Base-by-base conservation (phyloP, 2,888 invertebrate species). In the Drosophila ustulata region DNA sequence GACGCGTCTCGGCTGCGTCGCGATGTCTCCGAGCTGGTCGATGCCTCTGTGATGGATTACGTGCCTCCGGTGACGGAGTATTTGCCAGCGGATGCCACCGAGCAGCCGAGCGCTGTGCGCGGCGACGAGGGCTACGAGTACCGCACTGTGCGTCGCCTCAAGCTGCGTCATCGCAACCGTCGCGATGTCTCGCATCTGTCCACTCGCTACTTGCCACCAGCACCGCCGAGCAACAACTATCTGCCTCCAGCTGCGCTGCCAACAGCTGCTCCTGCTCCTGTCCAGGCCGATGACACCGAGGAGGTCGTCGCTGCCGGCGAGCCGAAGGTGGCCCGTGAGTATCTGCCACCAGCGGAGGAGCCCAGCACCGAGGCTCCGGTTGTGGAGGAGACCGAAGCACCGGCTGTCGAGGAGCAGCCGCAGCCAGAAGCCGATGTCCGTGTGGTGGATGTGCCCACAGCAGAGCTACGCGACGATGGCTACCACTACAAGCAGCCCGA, bases 171-270 rank as follows among this genome's bases (percentile, higher is more conserved):
- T 53, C 90, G 87, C 69, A 77, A 66, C 13, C 80, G 80, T 6
- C 91, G 91, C 37, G 91, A 90, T 77, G 89, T 90, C 4, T 86
- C 91, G 3, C 90, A 91, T 51, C 59, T 90, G 69, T 34, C 65
- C 3, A 13, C 61, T 30, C 83, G 88, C 46, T 87, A 87, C 32
- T 32, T 87, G 81, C 87, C 87, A 4, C 86, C 86, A 30, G 18
- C 18, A 18, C 18, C 18, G 23, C 86, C 87, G 28, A 77, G 78
- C 68, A 69, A 67, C 49, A 63, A 70, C 43, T 90, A 90, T 52
- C 26, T 90, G 76, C 89, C 87, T 4, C 84, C 84, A n/a, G 51
- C 70, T 6, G 61, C 52, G 39, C 28, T 58, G 34, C 57, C 45
- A 23, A 41, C 52, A 6, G 34, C 57, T 0, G 25, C 53, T n/a